These are phyloP conservation scores for Danio choprae DNA, from an alignment of 2,797 vertebrate genomes.

Conservation along the genomic window DNA sequence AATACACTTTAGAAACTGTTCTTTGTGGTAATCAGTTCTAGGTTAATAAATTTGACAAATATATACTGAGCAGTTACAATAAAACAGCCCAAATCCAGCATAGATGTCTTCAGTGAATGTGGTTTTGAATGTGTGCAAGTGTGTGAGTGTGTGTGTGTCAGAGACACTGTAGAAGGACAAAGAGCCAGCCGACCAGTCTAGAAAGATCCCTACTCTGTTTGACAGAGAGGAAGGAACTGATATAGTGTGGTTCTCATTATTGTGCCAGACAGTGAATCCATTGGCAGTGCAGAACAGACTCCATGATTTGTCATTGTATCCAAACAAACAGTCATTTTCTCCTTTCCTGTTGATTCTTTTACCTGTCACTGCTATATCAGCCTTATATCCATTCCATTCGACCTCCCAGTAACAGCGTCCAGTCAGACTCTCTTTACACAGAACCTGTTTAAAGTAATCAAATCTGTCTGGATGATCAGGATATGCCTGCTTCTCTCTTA, in stretches of 20 bases:
- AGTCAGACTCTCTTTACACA: too few species aligned
- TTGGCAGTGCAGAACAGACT: background rate
- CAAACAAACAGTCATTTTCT: background rate
- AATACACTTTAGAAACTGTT: too few species aligned
- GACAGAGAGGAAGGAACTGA: background rate
- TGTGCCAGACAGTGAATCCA: background rate
- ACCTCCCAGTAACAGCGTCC: conserved; percentile 11
- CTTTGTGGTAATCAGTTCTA: too few species aligned
- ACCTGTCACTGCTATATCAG: background rate
- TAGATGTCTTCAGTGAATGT: background rate
- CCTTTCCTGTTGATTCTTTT: background rate
- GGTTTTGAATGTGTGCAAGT: background rate
- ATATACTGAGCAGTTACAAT: too few species aligned
- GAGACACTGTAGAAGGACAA: background rate
- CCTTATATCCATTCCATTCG: background rate
- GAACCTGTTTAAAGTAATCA: background rate
- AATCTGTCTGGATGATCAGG: background rate
- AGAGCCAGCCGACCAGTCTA: too few species aligned
- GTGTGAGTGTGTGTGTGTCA: background rate
- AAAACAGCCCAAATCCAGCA: background rate
- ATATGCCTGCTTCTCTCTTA: background rate
- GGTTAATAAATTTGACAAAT: too few species aligned
- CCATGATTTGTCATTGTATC: conserved; percentile 11
- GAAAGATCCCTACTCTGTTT: background rate
- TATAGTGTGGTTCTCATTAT: background rate